Evolutionary conservation across 92 coral and sea anemone genomes (phyloP).

Genomic region (Heteractis magnifica): DNA sequence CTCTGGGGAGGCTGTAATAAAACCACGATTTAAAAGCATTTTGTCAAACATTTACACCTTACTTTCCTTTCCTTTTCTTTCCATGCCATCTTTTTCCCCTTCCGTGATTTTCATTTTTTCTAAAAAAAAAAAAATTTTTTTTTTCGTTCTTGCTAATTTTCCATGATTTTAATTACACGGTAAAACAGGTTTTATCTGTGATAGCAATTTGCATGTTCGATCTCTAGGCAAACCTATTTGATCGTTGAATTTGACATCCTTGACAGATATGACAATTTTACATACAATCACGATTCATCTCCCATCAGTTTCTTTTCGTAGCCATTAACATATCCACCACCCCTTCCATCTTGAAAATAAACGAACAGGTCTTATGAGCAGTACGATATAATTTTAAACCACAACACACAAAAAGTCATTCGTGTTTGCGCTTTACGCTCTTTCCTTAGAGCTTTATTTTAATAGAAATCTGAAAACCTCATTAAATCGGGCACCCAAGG

Average conservation of each 20-base stretch:
- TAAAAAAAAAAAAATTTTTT: neutral
- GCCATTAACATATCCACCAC: neutral
- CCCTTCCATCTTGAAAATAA: neutral
- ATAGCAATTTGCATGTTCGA: neutral
- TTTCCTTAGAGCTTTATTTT: neutral
- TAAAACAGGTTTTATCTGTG: neutral
- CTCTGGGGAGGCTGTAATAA: neutral
- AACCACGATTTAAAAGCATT: conserved; percentile 2
- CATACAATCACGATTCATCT: neutral
- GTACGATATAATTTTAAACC: neutral
- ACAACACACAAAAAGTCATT: neutral
- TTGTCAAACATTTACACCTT: neutral
- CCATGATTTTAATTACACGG: neutral
- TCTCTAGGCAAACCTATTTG: neutral
- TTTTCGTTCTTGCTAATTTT: neutral
- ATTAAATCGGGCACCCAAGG: neutral
- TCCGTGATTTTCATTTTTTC: neutral
- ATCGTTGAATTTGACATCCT: neutral
- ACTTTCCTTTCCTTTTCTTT: neutral
- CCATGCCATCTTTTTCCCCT: neutral
- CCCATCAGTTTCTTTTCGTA: neutral
- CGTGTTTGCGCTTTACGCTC: neutral
- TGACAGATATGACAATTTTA: neutral
- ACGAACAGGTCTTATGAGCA: neutral
- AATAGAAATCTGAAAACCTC: neutral